A percentile compares a stretch with the other conserved stretches of the same genome.
Conservation (phyloP, 2,113 vertebrate genomes). For the Osmerus mordax region DNA sequence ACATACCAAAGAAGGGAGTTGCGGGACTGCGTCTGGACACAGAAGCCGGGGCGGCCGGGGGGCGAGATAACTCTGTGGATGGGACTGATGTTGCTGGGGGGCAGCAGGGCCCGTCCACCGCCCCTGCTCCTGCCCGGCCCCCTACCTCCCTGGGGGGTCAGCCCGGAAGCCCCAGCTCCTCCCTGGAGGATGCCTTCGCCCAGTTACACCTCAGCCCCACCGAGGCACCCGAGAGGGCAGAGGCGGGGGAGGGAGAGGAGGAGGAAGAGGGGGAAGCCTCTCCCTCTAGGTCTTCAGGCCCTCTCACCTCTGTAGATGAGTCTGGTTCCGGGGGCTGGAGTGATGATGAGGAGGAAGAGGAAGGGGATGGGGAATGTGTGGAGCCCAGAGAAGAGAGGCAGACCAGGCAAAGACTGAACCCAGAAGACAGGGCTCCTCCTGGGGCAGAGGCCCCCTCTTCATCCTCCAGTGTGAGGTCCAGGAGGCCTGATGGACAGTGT, state of each 20-base stretch:
- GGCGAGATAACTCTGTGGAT: constrained; percentile 88
- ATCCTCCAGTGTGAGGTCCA: constrained; percentile 77
- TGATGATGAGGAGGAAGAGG: constrained; percentile 63
- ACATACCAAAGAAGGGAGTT: constrained; percentile 98
- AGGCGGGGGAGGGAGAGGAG: constrained; percentile 82
- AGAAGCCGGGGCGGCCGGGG: constrained; percentile 70
- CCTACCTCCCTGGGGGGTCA: constrained; percentile 79
- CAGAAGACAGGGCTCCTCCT: constrained; percentile 73
- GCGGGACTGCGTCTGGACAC: constrained; percentile 93
- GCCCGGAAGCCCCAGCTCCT: constrained; percentile 71
- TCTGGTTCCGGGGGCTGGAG: constrained; percentile 87
- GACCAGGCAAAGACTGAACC: constrained; percentile 78
- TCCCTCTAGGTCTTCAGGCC: constrained; percentile 76
- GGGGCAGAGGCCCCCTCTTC: constrained; percentile 67
- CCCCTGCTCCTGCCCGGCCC: constrained; percentile 71
- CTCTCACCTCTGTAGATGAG: constrained; percentile 83
- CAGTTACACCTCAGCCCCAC: constrained; percentile 80
- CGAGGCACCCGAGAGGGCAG: constrained; percentile 72
- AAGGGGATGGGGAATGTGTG: constrained; percentile 65
- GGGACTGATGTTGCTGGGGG: constrained; percentile 79
- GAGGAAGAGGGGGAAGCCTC: constrained; percentile 75
- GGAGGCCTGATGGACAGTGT: constrained; percentile 96
- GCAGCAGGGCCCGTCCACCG: constrained; percentile 42
- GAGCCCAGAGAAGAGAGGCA: constrained; percentile 72
- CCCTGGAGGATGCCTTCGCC: constrained; percentile 83